A percentile compares a stretch with the other conserved stretches of the same genome.
These are phyloP conservation scores for Rhinichthys klamathensis DNA, from an alignment of 2,113 vertebrate species.

Conservation along the genomic window DNA sequence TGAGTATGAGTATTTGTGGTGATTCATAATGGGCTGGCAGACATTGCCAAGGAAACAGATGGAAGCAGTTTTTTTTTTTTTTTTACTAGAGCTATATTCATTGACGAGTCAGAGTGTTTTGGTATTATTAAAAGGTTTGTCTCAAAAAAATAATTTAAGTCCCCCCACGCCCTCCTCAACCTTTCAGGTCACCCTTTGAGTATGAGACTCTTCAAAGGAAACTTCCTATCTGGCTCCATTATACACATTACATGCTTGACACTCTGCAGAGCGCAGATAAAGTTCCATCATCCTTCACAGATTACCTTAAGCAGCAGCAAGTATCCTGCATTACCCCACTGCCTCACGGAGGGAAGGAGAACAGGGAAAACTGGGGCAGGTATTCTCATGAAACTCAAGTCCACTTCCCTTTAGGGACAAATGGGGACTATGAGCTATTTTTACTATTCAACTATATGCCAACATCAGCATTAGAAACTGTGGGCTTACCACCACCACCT, in stretches of 20 bases:
- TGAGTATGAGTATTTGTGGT: not conserved
- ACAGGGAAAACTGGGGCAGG: constrained; percentile 50
- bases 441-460: constrained; percentile 36
- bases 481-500: constrained; percentile 31
- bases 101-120: not conserved
- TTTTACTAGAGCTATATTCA: not conserved
- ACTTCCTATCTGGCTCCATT: constrained; percentile 57
- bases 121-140: not conserved
- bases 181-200: constrained; percentile 16
- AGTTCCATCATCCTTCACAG: constrained; percentile 58
- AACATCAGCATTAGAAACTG: constrained; percentile 41
- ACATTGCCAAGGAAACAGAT: not conserved
- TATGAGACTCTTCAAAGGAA: constrained; percentile 31
- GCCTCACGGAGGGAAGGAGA: not conserved
- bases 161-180: not conserved
- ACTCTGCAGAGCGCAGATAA: constrained; percentile 70
- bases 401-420: constrained; percentile 45
- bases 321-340: constrained; percentile 5
- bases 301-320: constrained; percentile 31
- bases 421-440: constrained; percentile 41
- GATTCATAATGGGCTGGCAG: not conserved
- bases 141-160: not conserved
- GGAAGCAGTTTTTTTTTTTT: no score
- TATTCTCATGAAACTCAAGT: constrained; percentile 47
- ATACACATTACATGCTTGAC: constrained; percentile 69